Base-by-base conservation (phyloP, 1,140 invertebrate genomes). In the Aphelinus certus region DNA sequence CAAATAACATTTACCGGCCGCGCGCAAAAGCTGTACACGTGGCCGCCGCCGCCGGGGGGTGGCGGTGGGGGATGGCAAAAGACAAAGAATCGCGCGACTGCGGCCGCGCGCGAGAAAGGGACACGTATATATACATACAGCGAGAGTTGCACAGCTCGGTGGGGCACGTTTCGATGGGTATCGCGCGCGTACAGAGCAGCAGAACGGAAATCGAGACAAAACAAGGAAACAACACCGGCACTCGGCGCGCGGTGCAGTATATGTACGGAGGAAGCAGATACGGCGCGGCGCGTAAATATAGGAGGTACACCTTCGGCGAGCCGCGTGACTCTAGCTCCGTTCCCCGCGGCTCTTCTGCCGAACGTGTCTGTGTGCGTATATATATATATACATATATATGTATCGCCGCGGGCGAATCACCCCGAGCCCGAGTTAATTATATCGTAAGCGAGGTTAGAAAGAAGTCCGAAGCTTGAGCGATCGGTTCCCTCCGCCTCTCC, bases 151-250 rank as follows among this genome's bases (percentile, higher is more conserved):
- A 26, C 55, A 4, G 62, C 49, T 53, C 9, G 51, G 70, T 2
- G 51, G 2, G 64, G 61, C 73, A 75, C 66, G 73, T 69, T 75
- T 63, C 73, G 73, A 75, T 75, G 43, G 42, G 61, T 75, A 75
- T 75, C 66, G 66, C 73, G 66, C 69, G 69, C 69, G 61, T 48
- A 53, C 51, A 4, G 51, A 9, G 63, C 73, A 64, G 66, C 58
- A 64, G 66, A 70, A 70, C 73, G 73, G 73, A 75, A 75, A 75
- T 75, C 67, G 65, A 69, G 66, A 70, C 73, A 70, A 75, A 75
- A 75, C 73, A 66, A 75, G 66, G 66, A 70, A 75, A 75, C 60
- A 75, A 60, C 46, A 65, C 42, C 9, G 43, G 64, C 48, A 2
- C 1, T 2, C 46, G 47, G 2, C n/a, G 45, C 53, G 3, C 5